Evolutionary conservation across 2,888 invertebrate species (phyloP).

Genomic region (Eulithis testata): DNA sequence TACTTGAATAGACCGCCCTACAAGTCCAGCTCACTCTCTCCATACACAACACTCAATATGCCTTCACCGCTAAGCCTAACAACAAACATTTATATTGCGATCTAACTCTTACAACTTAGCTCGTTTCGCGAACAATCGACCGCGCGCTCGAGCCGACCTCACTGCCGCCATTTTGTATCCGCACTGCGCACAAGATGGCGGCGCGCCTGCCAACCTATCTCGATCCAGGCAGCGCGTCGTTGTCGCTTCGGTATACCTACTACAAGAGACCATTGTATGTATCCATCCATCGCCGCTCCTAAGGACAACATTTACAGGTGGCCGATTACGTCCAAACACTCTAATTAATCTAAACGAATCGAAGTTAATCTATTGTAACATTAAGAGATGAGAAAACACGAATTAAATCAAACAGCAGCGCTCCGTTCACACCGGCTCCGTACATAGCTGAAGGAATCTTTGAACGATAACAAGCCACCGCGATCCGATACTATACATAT

Average conservation of each 20-base stretch:
- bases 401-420: conserved; percentile 41
- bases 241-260: conserved; percentile 72
- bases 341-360: conserved; percentile 34
- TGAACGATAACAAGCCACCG: conserved; percentile 59
- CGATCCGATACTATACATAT: conserved; percentile 77
- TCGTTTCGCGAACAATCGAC: conserved; percentile 59
- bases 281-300: conserved; percentile 76
- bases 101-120: conserved; percentile 78
- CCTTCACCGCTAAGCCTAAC: conserved; percentile 67
- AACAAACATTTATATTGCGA: conserved; percentile 76
- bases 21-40: conserved; percentile 49
- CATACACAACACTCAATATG: conserved; percentile 83
- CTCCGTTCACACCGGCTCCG: conserved; percentile 27
- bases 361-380: conserved; percentile 36
- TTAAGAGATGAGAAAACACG: conserved; percentile 46
- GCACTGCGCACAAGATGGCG: conserved; percentile 35
- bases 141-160: conserved; percentile 56
- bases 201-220: conserved; percentile 71
- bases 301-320: conserved; percentile 70
- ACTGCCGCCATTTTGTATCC: conserved; percentile 47
- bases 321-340: conserved; percentile 53
- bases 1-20: conserved; percentile 38
- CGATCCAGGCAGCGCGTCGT: conserved; percentile 68
- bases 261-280: conserved; percentile 80
- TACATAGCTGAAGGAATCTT: conserved; percentile 37